phyloP scores from a whole-genome alignment of 2,888 invertebrate genomes.

The Drosophila siamana region DNA sequence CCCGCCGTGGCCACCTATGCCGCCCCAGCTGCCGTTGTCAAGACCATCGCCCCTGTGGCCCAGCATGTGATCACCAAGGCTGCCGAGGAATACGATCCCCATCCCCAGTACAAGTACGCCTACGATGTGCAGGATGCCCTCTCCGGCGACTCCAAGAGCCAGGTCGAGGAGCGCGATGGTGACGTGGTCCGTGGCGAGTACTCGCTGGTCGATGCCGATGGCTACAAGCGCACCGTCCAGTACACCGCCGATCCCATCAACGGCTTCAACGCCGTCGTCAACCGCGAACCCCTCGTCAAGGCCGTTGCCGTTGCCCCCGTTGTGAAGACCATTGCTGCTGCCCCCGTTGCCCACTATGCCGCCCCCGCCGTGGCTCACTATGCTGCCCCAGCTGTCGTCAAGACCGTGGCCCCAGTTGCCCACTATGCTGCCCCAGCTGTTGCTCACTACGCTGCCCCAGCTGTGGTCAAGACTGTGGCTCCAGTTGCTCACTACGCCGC shows the following conservation, averaged over 20 bases:
- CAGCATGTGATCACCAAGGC: constrained; percentile 71
- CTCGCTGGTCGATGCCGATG: constrained; percentile 84
- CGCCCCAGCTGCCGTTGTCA: constrained; percentile 47
- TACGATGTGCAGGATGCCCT: constrained; percentile 83
- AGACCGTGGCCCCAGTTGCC: constrained; percentile 23
- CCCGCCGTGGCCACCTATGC: constrained; percentile 58
- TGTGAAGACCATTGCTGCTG: constrained; percentile 48
- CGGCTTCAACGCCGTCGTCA: constrained; percentile 84
- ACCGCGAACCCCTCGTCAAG: constrained; percentile 72
- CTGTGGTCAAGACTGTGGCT: constrained; percentile 50
- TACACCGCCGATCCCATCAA: constrained; percentile 83
- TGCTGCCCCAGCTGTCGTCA: constrained; percentile 33
- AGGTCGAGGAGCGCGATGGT: constrained; percentile 84
- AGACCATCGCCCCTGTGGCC: constrained; percentile 45
- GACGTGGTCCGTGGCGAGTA: constrained; percentile 85
- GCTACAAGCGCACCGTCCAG: constrained; percentile 82
- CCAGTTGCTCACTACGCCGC: constrained; percentile 44
- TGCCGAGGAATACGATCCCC: constrained; percentile 80
- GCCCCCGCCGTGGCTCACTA: constrained; percentile 50
- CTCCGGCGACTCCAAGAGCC: constrained; percentile 85
- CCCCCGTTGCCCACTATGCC: constrained; percentile 51
- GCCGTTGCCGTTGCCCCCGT: constrained; percentile 53
- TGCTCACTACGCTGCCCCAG: constrained; percentile 55
- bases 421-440: constrained; percentile 52
- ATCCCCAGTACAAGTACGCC: constrained; percentile 83